Base-by-base conservation (phyloP, 2,888 invertebrate genomes). In the Labia minor region DNA sequence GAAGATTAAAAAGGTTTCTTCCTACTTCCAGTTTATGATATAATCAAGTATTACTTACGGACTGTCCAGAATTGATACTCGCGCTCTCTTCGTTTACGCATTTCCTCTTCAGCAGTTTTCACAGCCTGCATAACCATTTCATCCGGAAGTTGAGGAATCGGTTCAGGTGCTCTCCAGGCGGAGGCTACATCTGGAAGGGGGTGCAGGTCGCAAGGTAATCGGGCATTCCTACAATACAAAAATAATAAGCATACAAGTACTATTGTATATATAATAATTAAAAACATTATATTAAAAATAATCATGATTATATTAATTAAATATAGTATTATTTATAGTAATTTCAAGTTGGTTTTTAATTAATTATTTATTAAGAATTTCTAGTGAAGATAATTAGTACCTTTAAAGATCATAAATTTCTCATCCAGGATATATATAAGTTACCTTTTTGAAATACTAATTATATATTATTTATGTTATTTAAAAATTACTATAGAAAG, bases 31-130 rank as follows among this genome's bases (percentile, higher is more conserved):
- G 4, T 26, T 26, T 6, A 14, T 49, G 49, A 49, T 49, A 49
- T 49, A 49, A 49, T 49, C n/a, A n/a, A n/a, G n/a, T n/a, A n/a
- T 10, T 21, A 81, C 83, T 82, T 77, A 89, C 89, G 82, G 71
- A 82, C 76, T 70, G 86, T 81, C 90, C 91, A 93, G 19, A 90
- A 83, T 78, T 89, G 86, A 75, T 90, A 92, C 74, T 92, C 92
- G 71, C 90, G 82, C 71, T 86, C 86, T 74, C 89, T 87, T 67
- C 93, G 81, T 37, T 86, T 84, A 19, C 86, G 81, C 75, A 92
- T 81, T 72, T 89, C 88, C 67, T 86, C 83, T 74, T 90, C 89
- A 0, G 92, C 93, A 73, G 88, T 89, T 70, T 86, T 85, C 0
- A 93, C 79, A 0, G 92, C 92, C 0, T 87, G 85, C 70, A 86